phyloP scores from a whole-genome alignment of 2,888 invertebrate genomes.

The Parascotia fuliginaria region DNA sequence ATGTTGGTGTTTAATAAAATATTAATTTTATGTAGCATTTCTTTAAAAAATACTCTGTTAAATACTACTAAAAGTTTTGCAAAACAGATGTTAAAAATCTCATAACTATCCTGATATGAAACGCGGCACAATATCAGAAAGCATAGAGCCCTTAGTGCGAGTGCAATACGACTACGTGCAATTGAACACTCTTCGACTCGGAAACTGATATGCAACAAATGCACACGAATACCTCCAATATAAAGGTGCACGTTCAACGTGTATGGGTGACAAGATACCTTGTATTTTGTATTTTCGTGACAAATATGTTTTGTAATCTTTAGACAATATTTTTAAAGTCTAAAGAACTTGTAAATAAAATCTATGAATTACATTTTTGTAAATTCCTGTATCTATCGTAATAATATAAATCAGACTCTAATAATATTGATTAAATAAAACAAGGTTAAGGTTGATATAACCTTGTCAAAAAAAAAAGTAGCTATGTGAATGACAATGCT shows the following conservation, averaged over 20 bases:
- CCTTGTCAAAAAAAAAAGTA: no score
- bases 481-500: no score
- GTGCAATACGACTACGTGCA: slow-evolving; percentile 63
- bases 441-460: no score
- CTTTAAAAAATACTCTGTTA: no score
- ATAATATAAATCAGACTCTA: no score
- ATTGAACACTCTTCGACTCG: slow-evolving; percentile 77
- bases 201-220: slow-evolving; percentile 75
- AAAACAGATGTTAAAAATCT: slow-evolving; percentile 23
- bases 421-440: no score
- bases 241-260: background rate
- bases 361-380: no score
- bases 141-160: slow-evolving; percentile 43
- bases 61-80: no score
- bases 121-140: slow-evolving; percentile 14
- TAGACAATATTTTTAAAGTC: background rate
- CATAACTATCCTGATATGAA: slow-evolving; percentile 5
- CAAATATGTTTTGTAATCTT: background rate
- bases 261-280: background rate
- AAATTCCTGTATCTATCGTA: no score
- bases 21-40: no score
- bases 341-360: no score
- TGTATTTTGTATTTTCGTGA: background rate
- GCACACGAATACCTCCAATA: slow-evolving; percentile 32
- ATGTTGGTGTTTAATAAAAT: no score